These are phyloP conservation scores for Megaceryle alcyon DNA, from an alignment of 2,797 vertebrate genomes.

Conservation along the genomic window DNA sequence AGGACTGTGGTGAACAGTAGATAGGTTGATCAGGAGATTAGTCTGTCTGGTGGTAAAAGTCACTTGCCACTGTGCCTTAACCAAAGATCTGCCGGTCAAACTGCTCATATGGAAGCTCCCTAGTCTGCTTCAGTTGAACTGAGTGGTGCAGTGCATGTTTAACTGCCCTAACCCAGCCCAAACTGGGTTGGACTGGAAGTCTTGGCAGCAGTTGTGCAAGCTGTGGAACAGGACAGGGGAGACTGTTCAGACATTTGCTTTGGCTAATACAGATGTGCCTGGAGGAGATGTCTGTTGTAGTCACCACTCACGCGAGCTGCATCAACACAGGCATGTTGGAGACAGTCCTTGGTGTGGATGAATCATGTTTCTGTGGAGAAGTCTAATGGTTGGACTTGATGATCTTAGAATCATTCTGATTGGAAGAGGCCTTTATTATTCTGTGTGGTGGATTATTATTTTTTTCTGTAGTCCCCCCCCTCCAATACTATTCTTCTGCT, in stretches of 20 bases:
- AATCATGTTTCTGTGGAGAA: neutral
- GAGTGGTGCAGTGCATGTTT: neutral
- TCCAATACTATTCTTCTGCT: neutral
- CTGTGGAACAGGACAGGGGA: neutral
- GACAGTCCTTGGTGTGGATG: neutral
- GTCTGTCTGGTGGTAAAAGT: neutral
- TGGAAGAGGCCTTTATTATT: too few species aligned
- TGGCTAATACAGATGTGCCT: neutral
- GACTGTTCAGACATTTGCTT: neutral
- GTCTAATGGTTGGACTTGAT: neutral
- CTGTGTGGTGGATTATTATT: too few species aligned
- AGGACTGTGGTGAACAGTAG: neutral
- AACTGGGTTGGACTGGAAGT: neutral
- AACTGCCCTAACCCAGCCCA: neutral
- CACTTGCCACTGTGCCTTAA: neutral
- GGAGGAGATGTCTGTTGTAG: neutral
- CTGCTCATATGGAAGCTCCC: neutral
- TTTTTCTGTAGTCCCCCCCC: too few species aligned
- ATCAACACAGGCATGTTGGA: neutral
- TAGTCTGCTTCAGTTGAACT: neutral
- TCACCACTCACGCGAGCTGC: neutral
- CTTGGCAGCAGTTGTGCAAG: neutral
- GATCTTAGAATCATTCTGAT: neutral
- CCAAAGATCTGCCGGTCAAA: fast-evolving
- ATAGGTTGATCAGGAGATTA: neutral